Base-by-base conservation (phyloP, 1,140 invertebrate genomes). In the Drosophila bipectinata region DNA sequence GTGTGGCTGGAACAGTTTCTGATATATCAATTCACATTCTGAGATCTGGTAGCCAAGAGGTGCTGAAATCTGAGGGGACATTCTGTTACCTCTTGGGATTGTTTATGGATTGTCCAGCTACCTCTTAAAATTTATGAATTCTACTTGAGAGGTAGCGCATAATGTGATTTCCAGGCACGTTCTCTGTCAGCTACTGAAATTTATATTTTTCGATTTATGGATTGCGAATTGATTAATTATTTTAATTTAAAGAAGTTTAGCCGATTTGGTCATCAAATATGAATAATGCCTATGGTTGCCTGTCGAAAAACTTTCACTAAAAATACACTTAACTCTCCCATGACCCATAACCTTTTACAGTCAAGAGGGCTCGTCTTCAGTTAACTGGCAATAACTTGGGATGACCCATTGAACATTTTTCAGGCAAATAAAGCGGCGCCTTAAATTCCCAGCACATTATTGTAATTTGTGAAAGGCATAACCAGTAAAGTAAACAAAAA, bases 401-500 rank as follows among this genome's bases (percentile, higher is more conserved):
- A 48, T 64, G 52, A 37, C 60, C 30, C 39, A 59, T n/a, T 5
- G 47, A 63, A 54, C 18, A 10, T 63, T 54, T 37, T 51, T 8
- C n/a, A n/a, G 48, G 34, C 55, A 28, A 55, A 52, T 37, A 18
- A 34, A 28, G 60, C 63, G 47, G 47, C 63, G 75, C 67, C 68
- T 73, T 66, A 53, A 81, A 59, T 48, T 77, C 58, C 45, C 62
- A 30, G 15, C 48, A 30, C 52, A 77, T 77, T 67, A 71, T 85
- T 85, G 63, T 73, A 87, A 73, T 81, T 68, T 60, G 62, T 73
- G 80, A 84, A 84, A 77, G 77, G 80, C 80, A 85, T 77, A 39
- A 64, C 63, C n/a, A 39, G 63, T 55, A 18, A 55, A 68, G 26
- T 67, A 67, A 68, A 69, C 49, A 45, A 73, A 74, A 78, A 81